Conservation (phyloP, 2,888 invertebrate genomes). For the Phanerotoma sp. region DNA sequence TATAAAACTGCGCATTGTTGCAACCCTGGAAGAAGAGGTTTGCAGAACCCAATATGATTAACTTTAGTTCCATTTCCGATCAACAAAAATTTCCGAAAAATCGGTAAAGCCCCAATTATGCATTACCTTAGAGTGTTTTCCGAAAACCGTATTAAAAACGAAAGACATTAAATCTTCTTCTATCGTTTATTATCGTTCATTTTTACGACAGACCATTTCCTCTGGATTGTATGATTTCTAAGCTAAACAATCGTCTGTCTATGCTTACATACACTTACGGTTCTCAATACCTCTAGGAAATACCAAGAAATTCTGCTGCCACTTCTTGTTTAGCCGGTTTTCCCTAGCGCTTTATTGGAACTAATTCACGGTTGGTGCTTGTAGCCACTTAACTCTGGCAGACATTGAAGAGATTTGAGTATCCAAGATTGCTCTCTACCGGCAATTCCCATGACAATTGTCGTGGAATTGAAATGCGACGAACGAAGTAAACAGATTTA, state of each 20-base stretch:
- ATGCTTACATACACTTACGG: background rate
- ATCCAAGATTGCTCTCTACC: constrained; percentile 22
- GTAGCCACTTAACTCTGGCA: constrained; percentile 28
- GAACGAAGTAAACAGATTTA: no score
- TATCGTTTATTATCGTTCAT: no score
- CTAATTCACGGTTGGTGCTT: constrained; percentile 32
- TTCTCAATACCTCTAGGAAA: constrained; percentile 1
- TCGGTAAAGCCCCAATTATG: no score
- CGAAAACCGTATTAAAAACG: no score
- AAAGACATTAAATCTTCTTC: no score
- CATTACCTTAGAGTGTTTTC: no score
- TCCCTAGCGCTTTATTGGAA: constrained; percentile 22
- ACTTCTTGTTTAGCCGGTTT: background rate
- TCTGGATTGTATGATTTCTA: background rate
- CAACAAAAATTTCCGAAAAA: no score
- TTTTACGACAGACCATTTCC: no score
- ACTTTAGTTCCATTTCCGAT: no score
- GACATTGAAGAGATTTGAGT: constrained; percentile 15
- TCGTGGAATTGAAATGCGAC: constrained; percentile 5
- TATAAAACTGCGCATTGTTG: no score
- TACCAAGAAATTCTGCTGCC: background rate
- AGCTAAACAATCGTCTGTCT: background rate
- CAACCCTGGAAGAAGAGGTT: no score
- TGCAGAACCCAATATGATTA: no score
- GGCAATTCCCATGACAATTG: background rate